phyloP scores from a whole-genome alignment of 2,888 invertebrate genomes.

The Zygogramma bicolorata region DNA sequence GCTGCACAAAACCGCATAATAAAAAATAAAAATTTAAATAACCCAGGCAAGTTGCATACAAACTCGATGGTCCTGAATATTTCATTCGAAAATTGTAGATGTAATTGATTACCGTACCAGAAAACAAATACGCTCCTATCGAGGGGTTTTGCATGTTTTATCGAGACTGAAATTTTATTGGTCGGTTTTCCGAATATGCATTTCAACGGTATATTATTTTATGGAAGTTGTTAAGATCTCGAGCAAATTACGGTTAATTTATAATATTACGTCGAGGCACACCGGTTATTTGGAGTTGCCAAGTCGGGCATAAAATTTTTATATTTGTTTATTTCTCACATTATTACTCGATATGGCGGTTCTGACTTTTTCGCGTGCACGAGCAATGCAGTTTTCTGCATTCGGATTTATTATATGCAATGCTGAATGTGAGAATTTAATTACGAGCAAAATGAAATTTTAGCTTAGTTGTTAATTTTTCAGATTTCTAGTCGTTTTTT shows the following conservation, averaged over 20 bases:
- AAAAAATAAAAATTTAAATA: constrained; percentile 22
- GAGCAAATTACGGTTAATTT: constrained; percentile 49
- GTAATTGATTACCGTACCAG: constrained; percentile 42
- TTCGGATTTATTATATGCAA: not conserved
- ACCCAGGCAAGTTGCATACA: constrained; percentile 8
- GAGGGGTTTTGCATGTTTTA: constrained; percentile 38
- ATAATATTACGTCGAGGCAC: constrained; percentile 44
- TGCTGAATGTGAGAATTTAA: too few relatives aligned
- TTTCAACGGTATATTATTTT: constrained; percentile 47
- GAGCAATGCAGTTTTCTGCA: constrained; percentile 43
- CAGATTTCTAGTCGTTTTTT: too few relatives aligned
- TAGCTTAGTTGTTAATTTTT: too few relatives aligned
- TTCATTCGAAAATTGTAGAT: constrained; percentile 40
- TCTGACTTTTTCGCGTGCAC: constrained; percentile 37
- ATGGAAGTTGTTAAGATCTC: constrained; percentile 51
- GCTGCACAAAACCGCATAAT: not conserved
- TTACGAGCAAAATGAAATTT: too few relatives aligned
- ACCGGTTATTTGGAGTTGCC: constrained; percentile 41
- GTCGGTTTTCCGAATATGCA: constrained; percentile 41
- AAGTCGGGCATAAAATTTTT: constrained; percentile 44
- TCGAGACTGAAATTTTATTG: constrained; percentile 43
- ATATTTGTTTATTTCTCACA: constrained; percentile 48
- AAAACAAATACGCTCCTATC: constrained; percentile 42
- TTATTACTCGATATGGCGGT: constrained; percentile 36
- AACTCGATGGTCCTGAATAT: constrained; percentile 38